phyloP scores from a whole-genome alignment of 2,888 invertebrate species.

The Cylloceria caligata region DNA sequence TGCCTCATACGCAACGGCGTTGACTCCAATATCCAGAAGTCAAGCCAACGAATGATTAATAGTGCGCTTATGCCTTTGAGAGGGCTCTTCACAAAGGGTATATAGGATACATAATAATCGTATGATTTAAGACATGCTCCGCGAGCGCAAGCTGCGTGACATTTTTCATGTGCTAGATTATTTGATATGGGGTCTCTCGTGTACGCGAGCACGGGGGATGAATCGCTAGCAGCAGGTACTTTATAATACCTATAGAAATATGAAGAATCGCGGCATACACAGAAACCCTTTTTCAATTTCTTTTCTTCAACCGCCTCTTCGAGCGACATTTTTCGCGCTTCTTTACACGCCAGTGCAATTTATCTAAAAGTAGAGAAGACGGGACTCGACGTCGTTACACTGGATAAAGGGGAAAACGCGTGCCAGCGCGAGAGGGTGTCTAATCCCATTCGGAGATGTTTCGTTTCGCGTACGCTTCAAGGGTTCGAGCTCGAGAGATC shows the following conservation, averaged over 20 bases:
- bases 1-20: constrained; percentile 31
- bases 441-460: constrained; percentile 59
- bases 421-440: constrained; percentile 28
- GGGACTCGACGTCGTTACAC: constrained; percentile 30
- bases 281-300: constrained; percentile 48
- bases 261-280: constrained; percentile 51
- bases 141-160: constrained; percentile 61
- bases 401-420: constrained; percentile 42
- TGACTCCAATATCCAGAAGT: constrained; percentile 56
- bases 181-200: constrained; percentile 46
- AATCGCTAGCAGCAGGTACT: constrained; percentile 33
- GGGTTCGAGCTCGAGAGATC: constrained; percentile 21
- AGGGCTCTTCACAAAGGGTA: constrained; percentile 50
- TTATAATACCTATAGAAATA: constrained; percentile 38
- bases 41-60: constrained; percentile 60
- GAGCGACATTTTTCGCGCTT: background rate
- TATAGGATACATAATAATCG: constrained; percentile 54
- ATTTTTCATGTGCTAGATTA: constrained; percentile 60
- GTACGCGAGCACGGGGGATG: background rate
- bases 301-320: constrained; percentile 27
- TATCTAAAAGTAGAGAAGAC: constrained; percentile 14
- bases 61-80: constrained; percentile 60
- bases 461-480: constrained; percentile 29
- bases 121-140: constrained; percentile 47
- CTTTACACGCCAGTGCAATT: constrained; percentile 6